phyloP scores from a whole-genome alignment of 1,140 invertebrate species.

The Musca vetustissima region DNA sequence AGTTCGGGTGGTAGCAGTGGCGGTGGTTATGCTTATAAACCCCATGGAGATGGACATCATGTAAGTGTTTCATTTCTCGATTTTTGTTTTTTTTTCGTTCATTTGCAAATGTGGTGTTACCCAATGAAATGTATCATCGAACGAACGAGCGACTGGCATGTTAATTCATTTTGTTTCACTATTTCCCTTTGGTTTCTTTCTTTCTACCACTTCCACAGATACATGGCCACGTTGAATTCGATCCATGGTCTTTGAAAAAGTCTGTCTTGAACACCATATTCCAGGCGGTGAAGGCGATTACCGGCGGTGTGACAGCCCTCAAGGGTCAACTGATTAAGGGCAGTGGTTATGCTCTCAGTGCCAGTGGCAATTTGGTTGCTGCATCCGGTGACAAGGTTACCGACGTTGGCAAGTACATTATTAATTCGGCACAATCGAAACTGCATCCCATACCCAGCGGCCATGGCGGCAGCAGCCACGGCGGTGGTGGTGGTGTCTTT shows the following conservation, averaged over 20 bases:
- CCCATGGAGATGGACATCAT: conserved; percentile 51
- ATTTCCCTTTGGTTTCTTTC: neutral
- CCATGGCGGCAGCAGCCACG: conserved; percentile 36
- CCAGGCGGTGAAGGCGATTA: conserved; percentile 82
- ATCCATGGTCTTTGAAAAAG: conserved; percentile 77
- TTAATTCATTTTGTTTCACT: neutral
- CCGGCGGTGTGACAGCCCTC: conserved; percentile 78
- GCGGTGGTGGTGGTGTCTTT: conserved; percentile 42
- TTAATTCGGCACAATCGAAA: conserved; percentile 68
- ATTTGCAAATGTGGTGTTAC: neutral
- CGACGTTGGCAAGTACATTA: conserved; percentile 74
- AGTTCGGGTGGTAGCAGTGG: conserved; percentile 60
- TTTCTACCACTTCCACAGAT: conserved; percentile 17
- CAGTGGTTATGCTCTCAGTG: conserved; percentile 72
- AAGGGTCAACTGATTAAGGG: conserved; percentile 84
- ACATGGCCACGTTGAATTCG: conserved; percentile 61
- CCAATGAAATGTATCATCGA: neutral
- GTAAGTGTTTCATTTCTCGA: conserved; percentile 50
- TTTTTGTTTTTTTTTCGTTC: neutral
- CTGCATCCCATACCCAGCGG: conserved; percentile 53
- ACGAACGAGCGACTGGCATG: too few relatives aligned
- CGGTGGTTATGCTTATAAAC: conserved; percentile 58
- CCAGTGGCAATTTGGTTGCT: conserved; percentile 66
- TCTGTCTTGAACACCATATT: conserved; percentile 76
- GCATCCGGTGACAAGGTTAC: conserved; percentile 69